Base-by-base conservation (phyloP, 2,797 vertebrate genomes). In the Coregonus suidteri region DNA sequence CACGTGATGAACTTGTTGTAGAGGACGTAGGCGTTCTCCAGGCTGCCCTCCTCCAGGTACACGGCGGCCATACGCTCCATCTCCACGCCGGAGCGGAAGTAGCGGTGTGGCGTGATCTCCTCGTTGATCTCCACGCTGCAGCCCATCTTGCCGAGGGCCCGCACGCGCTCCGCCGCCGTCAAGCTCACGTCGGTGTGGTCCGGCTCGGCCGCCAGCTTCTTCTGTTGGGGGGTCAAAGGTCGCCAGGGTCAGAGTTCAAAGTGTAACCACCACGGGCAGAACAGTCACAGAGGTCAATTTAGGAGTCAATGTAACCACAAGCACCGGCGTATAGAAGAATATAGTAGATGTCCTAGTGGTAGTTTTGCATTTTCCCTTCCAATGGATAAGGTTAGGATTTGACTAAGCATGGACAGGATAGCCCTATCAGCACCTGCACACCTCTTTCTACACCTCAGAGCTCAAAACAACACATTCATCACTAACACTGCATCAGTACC, bases 1-100 rank as follows among this genome's bases (percentile, higher is more conserved):
- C 88, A 99, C 98, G 96, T 98, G 85, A 99, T 99, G 84, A 99
- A 98, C 88, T 98, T 99, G 82, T 96, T 98, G 79, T 99, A 99
- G 80, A 99, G 97, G 20, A 99, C 97, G 1, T 96, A 99, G 52
- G 98, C 98, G 34, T 98, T 99, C 92, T 99, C 97, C 88, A 99
- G 91, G 75, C 96, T 97, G 3, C 97, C 97, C 89, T 99, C 97
- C 85, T 97, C 91, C 88, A 97, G 90, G 82, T 99, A 99, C 3
- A 98, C 95, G 0, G 95, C 94, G 0, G 97, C 97, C 97, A 98
- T 98, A 1, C 96, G 91, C 85, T 98, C 97, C 97, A 99, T 98
- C 91, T 99, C 98, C 51, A 98, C 94, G 0, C 98, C 97, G 0
- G 96, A 99, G 64, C 98, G 89, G 70, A 99, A 95, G 91, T 99